A percentile compares a stretch with the other conserved stretches of the same genome.
These are phyloP conservation scores for Drosophila pruinosa DNA, from an alignment of 1,140 invertebrate genomes.

Conservation along the genomic window DNA sequence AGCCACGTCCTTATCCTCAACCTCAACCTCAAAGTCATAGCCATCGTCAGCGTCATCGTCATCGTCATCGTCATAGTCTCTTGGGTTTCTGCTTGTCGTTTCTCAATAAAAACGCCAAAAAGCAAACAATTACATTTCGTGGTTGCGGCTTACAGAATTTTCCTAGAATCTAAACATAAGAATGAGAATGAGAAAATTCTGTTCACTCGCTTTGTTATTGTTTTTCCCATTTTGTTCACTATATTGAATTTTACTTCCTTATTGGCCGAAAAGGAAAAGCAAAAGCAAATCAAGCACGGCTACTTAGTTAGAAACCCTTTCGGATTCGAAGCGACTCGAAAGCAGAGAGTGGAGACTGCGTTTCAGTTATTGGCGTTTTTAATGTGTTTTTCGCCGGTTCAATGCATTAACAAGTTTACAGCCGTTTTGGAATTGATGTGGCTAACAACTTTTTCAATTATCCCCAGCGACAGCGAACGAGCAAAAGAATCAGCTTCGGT, in stretches of 20 bases:
- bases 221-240: slow-evolving; percentile 19
- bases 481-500: not conserved
- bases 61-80: slow-evolving; percentile 7
- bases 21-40: slow-evolving; percentile 18
- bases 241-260: slow-evolving; percentile 56
- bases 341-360: too few relatives aligned
- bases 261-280: slow-evolving; percentile 41
- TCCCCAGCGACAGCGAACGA: slow-evolving; percentile 6
- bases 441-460: slow-evolving; percentile 80
- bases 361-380: slow-evolving; percentile 53
- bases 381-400: slow-evolving; percentile 46
- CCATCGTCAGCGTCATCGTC: not conserved
- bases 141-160: slow-evolving; percentile 37
- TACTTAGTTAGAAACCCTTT: slow-evolving; percentile 37
- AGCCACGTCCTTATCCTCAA: slow-evolving; percentile 41
- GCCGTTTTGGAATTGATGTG: slow-evolving; percentile 73
- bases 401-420: slow-evolving; percentile 73
- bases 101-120: slow-evolving; percentile 37
- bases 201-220: slow-evolving; percentile 1
- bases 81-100: not conserved
- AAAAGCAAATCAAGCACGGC: slow-evolving; percentile 4
- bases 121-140: slow-evolving; percentile 48
- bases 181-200: slow-evolving; percentile 32
- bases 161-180: slow-evolving; percentile 27
- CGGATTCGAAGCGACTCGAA: slow-evolving; percentile 2